Percentiles rank a stretch among this genome's conserved stretches.
These are phyloP conservation scores for Anguilla anguilla DNA, from an alignment of 2,797 vertebrate species.

Conservation along the genomic window DNA sequence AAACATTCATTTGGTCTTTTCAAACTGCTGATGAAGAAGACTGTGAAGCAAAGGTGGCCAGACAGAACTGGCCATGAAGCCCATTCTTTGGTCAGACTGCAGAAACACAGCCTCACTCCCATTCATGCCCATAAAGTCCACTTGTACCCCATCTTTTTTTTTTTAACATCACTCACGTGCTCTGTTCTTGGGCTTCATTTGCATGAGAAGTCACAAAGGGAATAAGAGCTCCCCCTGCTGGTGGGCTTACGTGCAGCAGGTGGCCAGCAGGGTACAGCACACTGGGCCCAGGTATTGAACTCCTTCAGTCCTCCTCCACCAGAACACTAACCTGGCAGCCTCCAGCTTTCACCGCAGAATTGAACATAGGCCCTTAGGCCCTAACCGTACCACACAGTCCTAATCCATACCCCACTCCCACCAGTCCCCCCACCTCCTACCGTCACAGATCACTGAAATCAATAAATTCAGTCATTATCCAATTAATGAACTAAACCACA, in stretches of 20 bases:
- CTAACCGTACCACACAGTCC: neutral
- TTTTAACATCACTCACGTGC: neutral
- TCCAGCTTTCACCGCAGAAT: neutral
- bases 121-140: neutral
- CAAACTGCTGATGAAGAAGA: slow-evolving; percentile 10
- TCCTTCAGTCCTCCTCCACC: neutral
- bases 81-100: slow-evolving; percentile 2
- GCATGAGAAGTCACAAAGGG: slow-evolving; percentile 2
- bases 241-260: neutral
- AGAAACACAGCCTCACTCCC: neutral
- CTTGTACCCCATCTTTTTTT: neutral
- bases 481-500: slow-evolving; percentile 14
- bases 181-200: neutral
- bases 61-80: neutral
- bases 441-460: neutral
- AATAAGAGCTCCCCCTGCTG: slow-evolving; percentile 2
- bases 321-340: neutral
- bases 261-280: neutral
- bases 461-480: slow-evolving; percentile 2
- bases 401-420: neutral
- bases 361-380: slow-evolving; percentile 10
- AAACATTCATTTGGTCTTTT: slow-evolving; percentile 15
- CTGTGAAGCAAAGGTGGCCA: neutral
- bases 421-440: neutral
- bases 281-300: neutral